phyloP scores from a whole-genome alignment of 2,113 vertebrate species.

The Thryonomys swinderianus region DNA sequence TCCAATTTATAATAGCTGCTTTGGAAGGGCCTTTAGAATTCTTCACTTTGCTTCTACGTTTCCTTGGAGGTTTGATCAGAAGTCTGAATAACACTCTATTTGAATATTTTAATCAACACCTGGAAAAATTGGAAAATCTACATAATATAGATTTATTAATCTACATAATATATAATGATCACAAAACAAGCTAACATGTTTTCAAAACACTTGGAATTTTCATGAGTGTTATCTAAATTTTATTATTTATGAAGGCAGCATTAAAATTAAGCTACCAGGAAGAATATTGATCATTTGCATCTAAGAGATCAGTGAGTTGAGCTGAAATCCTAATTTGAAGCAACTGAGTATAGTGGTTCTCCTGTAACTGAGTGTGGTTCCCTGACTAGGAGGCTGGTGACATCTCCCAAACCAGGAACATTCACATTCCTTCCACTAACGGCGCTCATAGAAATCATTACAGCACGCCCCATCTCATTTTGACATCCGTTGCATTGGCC shows the following conservation, averaged over 20 bases:
- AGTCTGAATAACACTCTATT: slow-evolving; percentile 69
- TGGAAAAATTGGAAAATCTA: slow-evolving; percentile 76
- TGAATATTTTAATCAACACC: slow-evolving; percentile 82
- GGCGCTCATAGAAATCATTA: slow-evolving; percentile 89
- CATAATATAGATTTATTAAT: background rate
- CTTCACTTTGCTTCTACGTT: slow-evolving; percentile 72
- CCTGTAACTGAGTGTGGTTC: slow-evolving; percentile 90
- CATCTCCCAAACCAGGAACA: slow-evolving; percentile 90
- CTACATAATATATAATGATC: background rate
- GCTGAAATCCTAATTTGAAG: slow-evolving; percentile 92
- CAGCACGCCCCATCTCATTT: slow-evolving; percentile 90
- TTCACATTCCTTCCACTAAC: slow-evolving; percentile 93
- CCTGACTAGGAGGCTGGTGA: slow-evolving; percentile 89
- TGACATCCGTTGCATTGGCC: slow-evolving; percentile 90
- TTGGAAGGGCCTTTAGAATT: slow-evolving; percentile 76
- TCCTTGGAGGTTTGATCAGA: slow-evolving; percentile 80
- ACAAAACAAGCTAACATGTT: background rate
- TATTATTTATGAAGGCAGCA: slow-evolving; percentile 95
- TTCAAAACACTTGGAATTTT: slow-evolving; percentile 95
- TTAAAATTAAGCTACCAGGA: slow-evolving; percentile 95
- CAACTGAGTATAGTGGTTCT: slow-evolving; percentile 90
- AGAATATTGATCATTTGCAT: slow-evolving; percentile 93
- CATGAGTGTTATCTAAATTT: slow-evolving; percentile 93
- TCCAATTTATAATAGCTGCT: slow-evolving; percentile 76
- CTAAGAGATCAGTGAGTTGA: slow-evolving; percentile 91